Evolutionary conservation across 2,113 vertebrate genomes (phyloP), one percentile per base, ranked within the genome.

Genomic region (Corydoras sp.): DNA sequence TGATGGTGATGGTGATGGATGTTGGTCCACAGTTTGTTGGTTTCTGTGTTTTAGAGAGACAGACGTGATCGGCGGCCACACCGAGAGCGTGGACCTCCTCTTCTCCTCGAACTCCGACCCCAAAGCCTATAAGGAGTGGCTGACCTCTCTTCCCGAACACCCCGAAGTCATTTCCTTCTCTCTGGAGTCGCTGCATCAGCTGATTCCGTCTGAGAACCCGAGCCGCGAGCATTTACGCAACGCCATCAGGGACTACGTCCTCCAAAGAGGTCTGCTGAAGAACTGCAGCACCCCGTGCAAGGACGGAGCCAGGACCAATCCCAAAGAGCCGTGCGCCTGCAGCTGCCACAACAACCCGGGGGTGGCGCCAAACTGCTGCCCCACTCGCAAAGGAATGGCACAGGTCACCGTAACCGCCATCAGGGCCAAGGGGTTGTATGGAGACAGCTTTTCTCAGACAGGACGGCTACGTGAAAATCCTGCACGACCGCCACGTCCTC

Each of bases 181-280:
- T 0, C 72, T 91, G 14, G 73, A 82, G 12, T 76, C 89, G 0
- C 79, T 91, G 67, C 88, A 90, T 2, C 0, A 69, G 4, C 75
- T 90, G 3, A 32, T 89, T 48, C 2, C 8, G 0, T 30, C 5
- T 0, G 14, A 1, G 2, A 58, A 82, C 58, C 79, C 81, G 0
- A 58, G 74, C 54, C 71, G 58, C 29, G 64, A 75, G n/a, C 71
- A 81, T 0, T 72, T 91, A 12, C 71, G 58, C 58, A 68, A 49
- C 14, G 88, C 87, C 0, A 18, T 90, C n/a, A 82, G 83, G 15
- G 78, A 81, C 11, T 90, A 90, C 7, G 69, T 90, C 67, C 30
- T 24, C 8, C 29, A 69, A 62, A 82, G 61, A 29, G 85, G 80
- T 0, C 79, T 83, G 11, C 73, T 77, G 78, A 75, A 12, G 55